These are phyloP conservation scores for Trachymyrmex cornetzi DNA, from an alignment of 1,140 invertebrate species.

Conservation along the genomic window DNA sequence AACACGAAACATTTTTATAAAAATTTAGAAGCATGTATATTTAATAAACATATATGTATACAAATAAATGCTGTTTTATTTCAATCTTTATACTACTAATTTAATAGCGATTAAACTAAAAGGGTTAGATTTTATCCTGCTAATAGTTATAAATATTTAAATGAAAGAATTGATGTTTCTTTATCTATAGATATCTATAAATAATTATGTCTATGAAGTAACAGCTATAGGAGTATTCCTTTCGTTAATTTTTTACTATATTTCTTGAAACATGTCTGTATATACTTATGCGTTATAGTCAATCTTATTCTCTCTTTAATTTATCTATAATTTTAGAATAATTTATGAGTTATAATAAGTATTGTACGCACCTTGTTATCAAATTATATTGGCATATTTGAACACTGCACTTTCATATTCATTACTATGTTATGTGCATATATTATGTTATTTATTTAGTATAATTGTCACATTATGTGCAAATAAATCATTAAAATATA, in stretches of 20 bases:
- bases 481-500: conserved; percentile 1
- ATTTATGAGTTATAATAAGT: not conserved
- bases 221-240: not conserved
- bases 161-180: not conserved
- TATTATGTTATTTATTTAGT: not conserved
- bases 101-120: not conserved
- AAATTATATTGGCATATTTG: not conserved
- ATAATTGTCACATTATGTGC: not conserved
- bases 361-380: not conserved
- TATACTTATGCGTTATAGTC: not conserved
- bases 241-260: not conserved
- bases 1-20: not conserved
- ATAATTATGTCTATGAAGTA: not conserved
- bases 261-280: not conserved
- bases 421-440: not conserved
- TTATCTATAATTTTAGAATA: not conserved
- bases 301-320: not conserved
- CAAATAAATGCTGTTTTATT: not conserved
- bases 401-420: not conserved
- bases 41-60: too few species aligned
- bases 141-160: not conserved
- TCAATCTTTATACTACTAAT: not conserved
- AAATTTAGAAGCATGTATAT: not conserved
- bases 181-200: not conserved
- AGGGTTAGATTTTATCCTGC: not conserved